Conservation (phyloP, 1,140 invertebrate species). For the Panulirus ornatus region DNA sequence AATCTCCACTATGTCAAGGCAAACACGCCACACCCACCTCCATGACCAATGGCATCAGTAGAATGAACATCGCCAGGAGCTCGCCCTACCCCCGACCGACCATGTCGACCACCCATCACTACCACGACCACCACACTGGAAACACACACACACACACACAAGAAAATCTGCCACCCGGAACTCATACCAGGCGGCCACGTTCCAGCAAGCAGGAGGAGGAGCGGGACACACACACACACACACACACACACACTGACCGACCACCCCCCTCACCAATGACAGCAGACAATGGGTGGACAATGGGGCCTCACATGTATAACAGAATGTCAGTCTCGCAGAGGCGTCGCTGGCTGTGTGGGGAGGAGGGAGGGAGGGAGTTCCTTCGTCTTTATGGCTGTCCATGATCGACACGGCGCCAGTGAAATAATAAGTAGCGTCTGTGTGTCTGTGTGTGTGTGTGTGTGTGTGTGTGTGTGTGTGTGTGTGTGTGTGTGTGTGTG, state of each 20-base stretch:
- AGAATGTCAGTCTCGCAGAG: not conserved
- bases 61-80: too few relatives aligned
- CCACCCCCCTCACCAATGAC: not conserved
- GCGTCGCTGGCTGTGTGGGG: not conserved
- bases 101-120: too few relatives aligned
- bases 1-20: too few relatives aligned
- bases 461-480: conserved; percentile 11
- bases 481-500: not conserved
- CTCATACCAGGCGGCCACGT: too few relatives aligned
- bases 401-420: not conserved
- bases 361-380: not conserved
- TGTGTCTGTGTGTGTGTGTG: not conserved
- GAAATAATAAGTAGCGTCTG: not conserved
- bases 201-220: too few relatives aligned
- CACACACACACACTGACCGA: conserved; percentile 30
- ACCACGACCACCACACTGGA: not conserved
- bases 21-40: too few relatives aligned
- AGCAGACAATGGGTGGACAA: too few relatives aligned
- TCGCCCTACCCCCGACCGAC: too few relatives aligned
- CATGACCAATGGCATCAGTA: too few relatives aligned
- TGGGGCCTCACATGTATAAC: too few relatives aligned
- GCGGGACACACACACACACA: conserved; percentile 43
- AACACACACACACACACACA: conserved; percentile 29
- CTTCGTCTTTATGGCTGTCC: too few relatives aligned
- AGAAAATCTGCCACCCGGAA: too few relatives aligned